Evolutionary conservation across 2,113 vertebrate species (phyloP), one percentile per base, ranked within the genome.

Genomic region (Scophthalmus maximus): DNA sequence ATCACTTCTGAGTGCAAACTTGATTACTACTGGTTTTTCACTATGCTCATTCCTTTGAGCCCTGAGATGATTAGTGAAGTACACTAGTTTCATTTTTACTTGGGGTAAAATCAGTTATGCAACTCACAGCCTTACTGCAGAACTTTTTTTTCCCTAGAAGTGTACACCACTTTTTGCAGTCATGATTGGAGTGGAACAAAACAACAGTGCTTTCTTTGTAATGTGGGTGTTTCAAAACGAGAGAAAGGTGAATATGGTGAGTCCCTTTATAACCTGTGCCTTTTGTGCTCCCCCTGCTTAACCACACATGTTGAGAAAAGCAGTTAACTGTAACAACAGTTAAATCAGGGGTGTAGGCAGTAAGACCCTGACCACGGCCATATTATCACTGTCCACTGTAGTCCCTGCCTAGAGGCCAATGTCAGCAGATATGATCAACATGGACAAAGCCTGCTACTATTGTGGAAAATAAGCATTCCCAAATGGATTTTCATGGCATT

Each of bases 281-380:
- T 4, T 14, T 12, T 47, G 51, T 57, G 25, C 27, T 32, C 56
- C 36, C 44, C 12, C 55, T 32, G 27, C 56, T 67, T 46, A 36
- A 50, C 30, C 53, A 30, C 44, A 52, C 49, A 44, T 20, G 44
- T 67, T 38, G 22, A 36, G 29, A 4, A 34, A 52, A 46, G 46
- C 23, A 23, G 23, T 76, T 55, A 49, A 56, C 49, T 30, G 29
- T 62, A 47, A 76, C 27, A 55, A 25, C 32, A 56, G 38, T 38
- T 10, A 22, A 32, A 36, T n/a, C 9, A 14, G 47, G 8, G 22
- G 12, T 36, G 36, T 55, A 68, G 25, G 55, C 32, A 65, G 52
- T 50, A 12, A 55, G 25, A 44, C 49, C 11, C 11, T 3, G 10
- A 56, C 17, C 17, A 15, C 10, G 4, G 38, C 27, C 22, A 22